phyloP scores from a whole-genome alignment of 1,140 invertebrate genomes.

The Arion vulgaris region DNA sequence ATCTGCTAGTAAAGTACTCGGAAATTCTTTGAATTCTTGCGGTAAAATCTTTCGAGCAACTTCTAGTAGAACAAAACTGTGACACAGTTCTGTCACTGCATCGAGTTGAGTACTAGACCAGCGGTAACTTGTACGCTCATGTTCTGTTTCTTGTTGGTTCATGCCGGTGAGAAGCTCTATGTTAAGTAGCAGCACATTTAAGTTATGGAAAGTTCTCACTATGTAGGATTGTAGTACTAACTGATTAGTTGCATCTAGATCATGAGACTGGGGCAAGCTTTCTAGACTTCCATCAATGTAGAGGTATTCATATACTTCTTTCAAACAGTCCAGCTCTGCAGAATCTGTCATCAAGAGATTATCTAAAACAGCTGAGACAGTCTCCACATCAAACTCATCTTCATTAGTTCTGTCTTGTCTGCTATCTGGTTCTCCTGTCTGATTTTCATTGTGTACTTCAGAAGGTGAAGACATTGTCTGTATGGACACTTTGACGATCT shows the following conservation, averaged over 20 bases:
- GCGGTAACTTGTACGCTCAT: not conserved
- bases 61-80: not conserved
- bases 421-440: too few species aligned
- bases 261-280: not conserved
- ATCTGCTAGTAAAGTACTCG: not conserved
- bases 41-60: not conserved
- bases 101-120: not conserved
- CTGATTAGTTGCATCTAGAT: not conserved
- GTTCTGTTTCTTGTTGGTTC: not conserved
- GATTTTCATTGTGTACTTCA: too few species aligned
- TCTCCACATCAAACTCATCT: slow-evolving; percentile 2
- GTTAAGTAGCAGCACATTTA: not conserved
- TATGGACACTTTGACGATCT: not conserved
- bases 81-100: not conserved
- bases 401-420: not conserved
- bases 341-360: not conserved
- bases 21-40: slow-evolving; percentile 6
- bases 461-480: not conserved
- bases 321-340: not conserved
- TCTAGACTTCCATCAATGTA: not conserved
- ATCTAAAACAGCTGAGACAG: not conserved
- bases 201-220: not conserved
- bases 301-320: not conserved
- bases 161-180: not conserved
- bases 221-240: not conserved